Evolutionary conservation across 2,113 vertebrate genomes (phyloP).

Genomic region (Pongo abelii): DNA sequence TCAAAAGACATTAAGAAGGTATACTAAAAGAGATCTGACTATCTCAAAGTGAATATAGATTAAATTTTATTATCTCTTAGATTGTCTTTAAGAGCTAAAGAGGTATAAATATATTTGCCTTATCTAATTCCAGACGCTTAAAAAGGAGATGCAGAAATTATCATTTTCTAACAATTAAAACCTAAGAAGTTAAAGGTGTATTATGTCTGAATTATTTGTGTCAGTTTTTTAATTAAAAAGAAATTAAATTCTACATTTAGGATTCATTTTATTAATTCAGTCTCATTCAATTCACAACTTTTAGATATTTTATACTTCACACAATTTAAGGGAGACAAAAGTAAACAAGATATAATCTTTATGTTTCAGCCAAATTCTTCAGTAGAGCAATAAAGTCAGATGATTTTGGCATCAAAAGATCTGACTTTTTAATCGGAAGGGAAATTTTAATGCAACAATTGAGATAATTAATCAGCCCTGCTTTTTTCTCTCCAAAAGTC

Average conservation of each 20-base stretch:
- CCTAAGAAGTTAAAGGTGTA: neutral
- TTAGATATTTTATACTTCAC: neutral
- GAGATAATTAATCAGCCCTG: neutral
- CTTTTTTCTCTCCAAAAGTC: neutral
- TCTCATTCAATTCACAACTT: neutral
- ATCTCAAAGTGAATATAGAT: neutral
- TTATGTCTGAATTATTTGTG: neutral
- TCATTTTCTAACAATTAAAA: neutral
- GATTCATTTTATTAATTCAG: neutral
- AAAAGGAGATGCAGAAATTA: neutral
- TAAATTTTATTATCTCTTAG: neutral
- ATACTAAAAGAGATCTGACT: neutral
- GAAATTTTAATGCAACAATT: neutral
- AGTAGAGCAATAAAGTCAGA: neutral
- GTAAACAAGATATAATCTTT: neutral
- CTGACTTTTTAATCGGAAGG: neutral
- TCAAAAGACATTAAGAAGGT: neutral
- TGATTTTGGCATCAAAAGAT: neutral
- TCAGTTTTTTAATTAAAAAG: neutral
- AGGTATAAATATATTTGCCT: neutral
- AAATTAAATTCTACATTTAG: neutral
- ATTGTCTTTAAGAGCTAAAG: neutral
- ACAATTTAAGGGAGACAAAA: neutral
- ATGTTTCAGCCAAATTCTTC: neutral
- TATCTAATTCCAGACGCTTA: neutral